Evolutionary conservation across 2,888 invertebrate genomes (phyloP).

Genomic region (Volucella inanis): DNA sequence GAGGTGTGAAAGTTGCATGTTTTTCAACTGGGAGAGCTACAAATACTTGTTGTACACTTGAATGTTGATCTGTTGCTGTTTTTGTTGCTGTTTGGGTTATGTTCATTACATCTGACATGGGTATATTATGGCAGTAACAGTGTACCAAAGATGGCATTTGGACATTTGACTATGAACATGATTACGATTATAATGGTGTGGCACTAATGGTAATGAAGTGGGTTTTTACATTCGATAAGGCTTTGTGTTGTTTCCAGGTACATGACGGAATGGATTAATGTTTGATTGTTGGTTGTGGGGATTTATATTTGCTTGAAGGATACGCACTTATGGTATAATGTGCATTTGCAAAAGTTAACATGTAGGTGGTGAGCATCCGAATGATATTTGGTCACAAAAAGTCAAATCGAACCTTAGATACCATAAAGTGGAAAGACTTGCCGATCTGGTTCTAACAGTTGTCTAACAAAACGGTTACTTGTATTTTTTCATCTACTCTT

Average conservation of each 20-base stretch:
- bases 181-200: slow-evolving; percentile 11
- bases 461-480: no score
- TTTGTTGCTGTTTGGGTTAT: slow-evolving; percentile 4
- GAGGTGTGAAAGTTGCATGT: slow-evolving; percentile 46
- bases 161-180: slow-evolving; percentile 24
- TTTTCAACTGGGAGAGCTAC: slow-evolving; percentile 8
- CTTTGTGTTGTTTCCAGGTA: slow-evolving; percentile 1
- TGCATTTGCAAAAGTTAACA: no score
- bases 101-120: slow-evolving; percentile 24
- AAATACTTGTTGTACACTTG: neutral
- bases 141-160: slow-evolving; percentile 34
- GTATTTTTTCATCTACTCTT: no score
- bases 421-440: no score
- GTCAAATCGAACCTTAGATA: no score
- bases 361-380: no score
- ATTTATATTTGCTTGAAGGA: no score
- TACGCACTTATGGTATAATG: no score
- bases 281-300: neutral
- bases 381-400: no score
- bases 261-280: neutral
- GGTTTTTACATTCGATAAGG: slow-evolving; percentile 18
- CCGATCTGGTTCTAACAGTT: no score
- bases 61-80: neutral
- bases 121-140: neutral
- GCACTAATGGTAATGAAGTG: slow-evolving; percentile 17